Evolutionary conservation across 2,113 vertebrate species (phyloP).

Genomic region (Aspiorhynchus laticeps): DNA sequence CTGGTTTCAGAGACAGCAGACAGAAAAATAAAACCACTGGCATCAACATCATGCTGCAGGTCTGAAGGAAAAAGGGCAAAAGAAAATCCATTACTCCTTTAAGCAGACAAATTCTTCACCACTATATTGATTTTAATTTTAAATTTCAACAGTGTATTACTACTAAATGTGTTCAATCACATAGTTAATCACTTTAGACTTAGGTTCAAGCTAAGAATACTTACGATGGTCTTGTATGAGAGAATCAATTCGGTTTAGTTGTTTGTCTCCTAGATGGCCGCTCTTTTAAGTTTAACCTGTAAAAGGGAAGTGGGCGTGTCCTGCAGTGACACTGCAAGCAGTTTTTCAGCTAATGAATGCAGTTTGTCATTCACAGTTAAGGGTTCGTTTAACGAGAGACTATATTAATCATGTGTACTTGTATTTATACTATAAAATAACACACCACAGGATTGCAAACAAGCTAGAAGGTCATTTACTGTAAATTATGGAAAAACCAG

Average conservation of each 20-base stretch:
- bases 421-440: not conserved
- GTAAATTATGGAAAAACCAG: not conserved
- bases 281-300: too few species aligned
- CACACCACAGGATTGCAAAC: not conserved
- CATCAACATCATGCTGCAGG: constrained; percentile 37
- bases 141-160: too few species aligned
- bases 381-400: not conserved
- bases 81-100: too few species aligned
- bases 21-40: constrained; percentile 46
- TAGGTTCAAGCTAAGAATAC: too few species aligned
- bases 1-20: constrained; percentile 50
- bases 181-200: not conserved
- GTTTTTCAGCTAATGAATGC: not conserved
- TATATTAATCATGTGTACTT: not conserved
- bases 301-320: not conserved
- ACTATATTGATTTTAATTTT: too few species aligned
- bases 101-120: too few species aligned
- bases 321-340: not conserved
- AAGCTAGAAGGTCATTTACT: not conserved
- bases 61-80: too few species aligned
- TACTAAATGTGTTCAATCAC: too few species aligned
- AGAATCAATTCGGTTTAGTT: too few species aligned
- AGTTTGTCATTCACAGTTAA: not conserved
- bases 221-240: too few species aligned
- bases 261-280: too few species aligned